Conservation (phyloP, 1,140 invertebrate species). For the Drosophila sechellia region DNA sequence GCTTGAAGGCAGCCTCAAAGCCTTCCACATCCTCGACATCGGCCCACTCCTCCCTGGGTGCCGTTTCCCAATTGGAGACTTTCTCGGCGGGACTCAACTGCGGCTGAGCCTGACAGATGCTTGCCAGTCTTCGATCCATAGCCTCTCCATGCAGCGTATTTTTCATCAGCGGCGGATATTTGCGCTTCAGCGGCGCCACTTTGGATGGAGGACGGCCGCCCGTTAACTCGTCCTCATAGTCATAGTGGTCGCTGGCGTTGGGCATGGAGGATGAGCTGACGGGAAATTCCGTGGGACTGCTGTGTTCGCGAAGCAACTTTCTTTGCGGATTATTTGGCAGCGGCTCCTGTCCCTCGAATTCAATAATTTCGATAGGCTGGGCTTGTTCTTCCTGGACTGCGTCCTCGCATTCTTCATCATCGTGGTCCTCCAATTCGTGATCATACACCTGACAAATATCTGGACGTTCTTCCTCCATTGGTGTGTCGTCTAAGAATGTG, state of each 20-base stretch:
- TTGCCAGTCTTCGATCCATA: slow-evolving; percentile 65
- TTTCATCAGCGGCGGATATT: slow-evolving; percentile 63
- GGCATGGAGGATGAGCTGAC: slow-evolving; percentile 67
- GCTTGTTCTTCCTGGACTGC: slow-evolving; percentile 15
- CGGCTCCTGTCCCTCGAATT: slow-evolving; percentile 15
- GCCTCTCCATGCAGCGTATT: slow-evolving; percentile 71
- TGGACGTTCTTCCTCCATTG: slow-evolving; percentile 49
- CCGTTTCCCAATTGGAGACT: slow-evolving; percentile 61
- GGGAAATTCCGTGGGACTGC: slow-evolving; percentile 73
- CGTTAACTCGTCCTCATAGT: slow-evolving; percentile 62
- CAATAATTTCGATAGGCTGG: slow-evolving; percentile 24
- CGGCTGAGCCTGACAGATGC: slow-evolving; percentile 66
- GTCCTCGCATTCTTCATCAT: slow-evolving; percentile 43
- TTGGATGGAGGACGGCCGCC: slow-evolving; percentile 31
- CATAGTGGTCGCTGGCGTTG: slow-evolving; percentile 61
- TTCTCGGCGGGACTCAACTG: slow-evolving; percentile 75
- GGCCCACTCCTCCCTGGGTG: slow-evolving; percentile 43
- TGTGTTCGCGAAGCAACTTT: slow-evolving; percentile 42
- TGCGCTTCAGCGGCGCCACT: slow-evolving; percentile 43
- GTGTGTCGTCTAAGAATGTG: slow-evolving; percentile 48
- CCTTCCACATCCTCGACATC: slow-evolving; percentile 74
- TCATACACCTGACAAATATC: slow-evolving; percentile 69
- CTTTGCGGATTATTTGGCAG: slow-evolving; percentile 8
- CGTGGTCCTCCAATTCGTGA: slow-evolving; percentile 65
- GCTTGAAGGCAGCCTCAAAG: slow-evolving; percentile 65